A percentile compares a stretch with the other conserved stretches of the same genome.
These are phyloP conservation scores for Eristalis arbustorum DNA, from an alignment of 2,888 invertebrate species.

Conservation along the genomic window DNA sequence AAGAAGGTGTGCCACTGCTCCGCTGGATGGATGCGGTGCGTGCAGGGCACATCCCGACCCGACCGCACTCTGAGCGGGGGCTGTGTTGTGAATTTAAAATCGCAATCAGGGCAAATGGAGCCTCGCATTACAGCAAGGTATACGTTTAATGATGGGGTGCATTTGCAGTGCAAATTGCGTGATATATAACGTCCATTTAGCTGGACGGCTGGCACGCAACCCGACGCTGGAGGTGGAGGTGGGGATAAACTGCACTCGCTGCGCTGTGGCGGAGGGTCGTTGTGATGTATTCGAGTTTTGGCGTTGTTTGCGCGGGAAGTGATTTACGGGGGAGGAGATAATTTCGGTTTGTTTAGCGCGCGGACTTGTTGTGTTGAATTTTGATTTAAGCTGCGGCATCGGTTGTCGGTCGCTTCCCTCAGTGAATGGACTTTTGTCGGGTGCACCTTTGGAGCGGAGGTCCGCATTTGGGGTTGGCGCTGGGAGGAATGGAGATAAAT, in stretches of 20 bases:
- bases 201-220: background rate
- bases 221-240: constrained; percentile 35
- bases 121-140: constrained; percentile 50
- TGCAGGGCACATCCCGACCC: constrained; percentile 21
- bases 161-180: constrained; percentile 64
- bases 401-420: background rate
- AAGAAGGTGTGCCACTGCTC: background rate
- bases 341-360: constrained; percentile 13
- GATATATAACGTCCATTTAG: constrained; percentile 60
- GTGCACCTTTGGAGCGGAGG: background rate
- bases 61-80: constrained; percentile 36
- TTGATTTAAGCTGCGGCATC: background rate
- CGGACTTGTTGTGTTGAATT: background rate
- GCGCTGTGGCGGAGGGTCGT: constrained; percentile 1
- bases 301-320: constrained; percentile 22
- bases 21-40: constrained; percentile 41
- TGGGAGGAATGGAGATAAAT: background rate
- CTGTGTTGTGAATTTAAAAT: constrained; percentile 61
- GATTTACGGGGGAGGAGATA: constrained; percentile 38
- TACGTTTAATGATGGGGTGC: constrained; percentile 48
- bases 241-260: constrained; percentile 48
- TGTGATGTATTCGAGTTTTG: constrained; percentile 43
- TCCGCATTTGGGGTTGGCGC: too few species aligned
- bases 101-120: constrained; percentile 62
- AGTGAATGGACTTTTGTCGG: background rate